Percentiles rank a stretch among this genome's conserved stretches.
phyloP scores from a whole-genome alignment of 2,113 vertebrate genomes.

The Montifringilla adamsi region DNA sequence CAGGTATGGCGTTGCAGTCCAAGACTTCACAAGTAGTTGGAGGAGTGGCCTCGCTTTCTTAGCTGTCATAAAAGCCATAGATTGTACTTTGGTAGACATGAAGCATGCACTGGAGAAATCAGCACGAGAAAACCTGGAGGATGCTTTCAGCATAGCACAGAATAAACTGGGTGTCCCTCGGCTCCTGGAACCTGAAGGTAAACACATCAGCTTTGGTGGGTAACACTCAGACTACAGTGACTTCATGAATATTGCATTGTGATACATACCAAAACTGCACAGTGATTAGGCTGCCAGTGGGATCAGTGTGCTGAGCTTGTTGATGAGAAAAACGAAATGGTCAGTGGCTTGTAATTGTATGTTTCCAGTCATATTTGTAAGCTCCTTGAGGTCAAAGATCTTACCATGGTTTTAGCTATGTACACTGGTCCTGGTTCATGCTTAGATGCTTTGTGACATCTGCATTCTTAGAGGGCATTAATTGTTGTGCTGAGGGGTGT shows the following conservation, averaged over 20 bases:
- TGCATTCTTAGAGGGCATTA: background rate
- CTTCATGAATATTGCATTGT: background rate
- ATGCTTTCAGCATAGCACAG: constrained; percentile 89
- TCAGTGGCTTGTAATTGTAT: background rate
- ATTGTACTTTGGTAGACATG: constrained; percentile 90
- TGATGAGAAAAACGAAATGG: background rate
- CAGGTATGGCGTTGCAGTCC: constrained; percentile 91
- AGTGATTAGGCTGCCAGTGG: background rate
- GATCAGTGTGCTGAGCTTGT: background rate
- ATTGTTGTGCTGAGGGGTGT: background rate
- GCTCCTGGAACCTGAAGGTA: constrained; percentile 94
- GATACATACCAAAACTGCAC: background rate
- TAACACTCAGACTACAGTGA: background rate
- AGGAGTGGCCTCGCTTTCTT: constrained; percentile 92
- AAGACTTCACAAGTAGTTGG: constrained; percentile 95
- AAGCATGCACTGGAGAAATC: constrained; percentile 84
- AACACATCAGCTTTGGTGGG: background rate
- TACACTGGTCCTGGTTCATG: background rate
- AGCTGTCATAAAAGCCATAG: constrained; percentile 93
- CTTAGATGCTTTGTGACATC: background rate
- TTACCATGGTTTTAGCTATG: background rate
- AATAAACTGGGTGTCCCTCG: constrained; percentile 87
- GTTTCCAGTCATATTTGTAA: background rate
- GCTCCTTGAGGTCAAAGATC: background rate
- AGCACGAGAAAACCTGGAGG: constrained; percentile 86